Base-by-base conservation (phyloP, 2,797 vertebrate species). In the Sebastes flavidus region DNA sequence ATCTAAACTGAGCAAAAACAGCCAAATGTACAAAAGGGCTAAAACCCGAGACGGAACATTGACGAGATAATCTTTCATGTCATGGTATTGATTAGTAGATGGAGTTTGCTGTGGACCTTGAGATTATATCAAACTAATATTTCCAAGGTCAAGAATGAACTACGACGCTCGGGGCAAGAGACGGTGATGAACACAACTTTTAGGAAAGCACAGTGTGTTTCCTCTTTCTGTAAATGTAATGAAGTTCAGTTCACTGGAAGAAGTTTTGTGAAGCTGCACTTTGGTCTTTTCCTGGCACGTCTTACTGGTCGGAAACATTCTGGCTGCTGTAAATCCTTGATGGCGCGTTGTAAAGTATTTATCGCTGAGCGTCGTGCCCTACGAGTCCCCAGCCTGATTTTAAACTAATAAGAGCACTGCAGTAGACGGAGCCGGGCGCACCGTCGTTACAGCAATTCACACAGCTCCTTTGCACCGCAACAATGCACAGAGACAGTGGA, bases 271-370 rank as follows among this genome's bases (percentile, higher is more conserved):
- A 59, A 63, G 62, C 27, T 25, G 3, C 49, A 24, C 76, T 73
- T 49, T 76, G 24, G 10, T 46, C 42, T 49, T 46, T 67, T 76
- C 36, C 54, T 8, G 70, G 54, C 22, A 12, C n/a, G 5, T 65
- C 49, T 32, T 32, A 6, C 30, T 10, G 74, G 52, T 52, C 1
- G 7, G 29, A 77, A 73, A 73, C 55, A 2, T 65, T 70, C 8
- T 10, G 58, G 22, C 65, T 60, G 56, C 65, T 61, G 42, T 79
- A 69, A 71, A 72, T 62, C 5, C 76, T 75, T 75, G 70, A 81
- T 83, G 75, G 24, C 6, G 8, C 20, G 18, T 30, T 66, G 72
- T 83, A 55, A 84, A 84, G 74, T 73, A 73, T 86, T 86, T 73
- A 85, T 75, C 72, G 14, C 55, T 3, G 69, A 68, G n/a, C 22